Conservation (phyloP, 2,888 invertebrate genomes). For the Ephialtes manifestator region DNA sequence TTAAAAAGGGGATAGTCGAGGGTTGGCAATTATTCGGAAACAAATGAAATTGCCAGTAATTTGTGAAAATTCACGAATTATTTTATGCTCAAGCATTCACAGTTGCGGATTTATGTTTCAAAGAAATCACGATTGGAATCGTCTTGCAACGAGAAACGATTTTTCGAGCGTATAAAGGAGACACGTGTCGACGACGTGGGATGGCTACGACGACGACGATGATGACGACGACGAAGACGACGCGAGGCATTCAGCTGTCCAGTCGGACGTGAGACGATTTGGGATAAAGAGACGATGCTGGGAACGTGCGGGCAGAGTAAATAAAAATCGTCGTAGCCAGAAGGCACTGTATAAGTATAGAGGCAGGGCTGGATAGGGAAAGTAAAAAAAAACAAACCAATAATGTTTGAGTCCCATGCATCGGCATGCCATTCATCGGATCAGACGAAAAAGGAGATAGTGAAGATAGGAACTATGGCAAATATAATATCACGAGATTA, state of each 20-base stretch:
- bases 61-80: slow-evolving; percentile 5
- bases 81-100: background rate
- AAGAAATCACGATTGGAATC: slow-evolving; percentile 1
- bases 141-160: background rate
- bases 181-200: slow-evolving; percentile 11
- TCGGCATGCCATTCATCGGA: slow-evolving; percentile 85
- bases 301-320: slow-evolving; percentile 48
- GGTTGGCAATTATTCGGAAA: slow-evolving; percentile 2
- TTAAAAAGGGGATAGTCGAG: slow-evolving; percentile 17
- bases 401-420: slow-evolving; percentile 80
- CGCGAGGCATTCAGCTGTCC: slow-evolving; percentile 19
- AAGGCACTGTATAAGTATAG: slow-evolving; percentile 28
- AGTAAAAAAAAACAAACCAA: slow-evolving; percentile 12
- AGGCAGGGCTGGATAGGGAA: background rate
- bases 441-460: slow-evolving; percentile 55
- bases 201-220: background rate
- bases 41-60: background rate
- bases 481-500: slow-evolving; percentile 33
- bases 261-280: slow-evolving; percentile 48
- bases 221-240: slow-evolving; percentile 14
- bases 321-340: slow-evolving; percentile 53
- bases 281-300: slow-evolving; percentile 48
- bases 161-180: slow-evolving; percentile 1
- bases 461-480: slow-evolving; percentile 40
- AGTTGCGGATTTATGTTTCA: background rate